Percentiles rank a stretch among this genome's conserved stretches.
phyloP scores from a whole-genome alignment of 2,797 vertebrate genomes.

The Siniperca obscura region DNA sequence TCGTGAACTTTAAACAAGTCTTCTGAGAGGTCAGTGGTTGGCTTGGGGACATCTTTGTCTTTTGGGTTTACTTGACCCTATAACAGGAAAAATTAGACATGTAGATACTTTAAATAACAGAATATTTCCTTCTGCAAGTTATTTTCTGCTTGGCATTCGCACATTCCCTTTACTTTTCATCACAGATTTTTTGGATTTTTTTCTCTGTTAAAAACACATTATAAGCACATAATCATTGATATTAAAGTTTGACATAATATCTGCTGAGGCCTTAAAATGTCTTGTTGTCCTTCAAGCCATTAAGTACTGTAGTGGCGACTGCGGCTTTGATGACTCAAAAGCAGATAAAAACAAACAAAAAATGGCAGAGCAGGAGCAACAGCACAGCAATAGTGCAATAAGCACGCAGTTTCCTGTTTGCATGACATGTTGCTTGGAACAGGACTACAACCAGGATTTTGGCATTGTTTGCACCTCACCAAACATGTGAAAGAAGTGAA shows the following conservation, averaged over 20 bases:
- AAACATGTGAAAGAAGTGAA: not conserved
- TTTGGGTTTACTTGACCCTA: constrained; percentile 87
- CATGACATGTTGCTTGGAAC: not conserved
- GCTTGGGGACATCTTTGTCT: constrained; percentile 94
- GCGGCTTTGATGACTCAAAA: not conserved
- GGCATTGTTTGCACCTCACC: not conserved
- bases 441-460: constrained; percentile 5
- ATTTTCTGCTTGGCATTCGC: not conserved
- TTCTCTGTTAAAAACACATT: not conserved
- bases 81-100: not conserved
- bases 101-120: not conserved
- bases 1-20: constrained; percentile 99
- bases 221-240: not conserved
- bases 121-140: not conserved
- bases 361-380: not conserved
- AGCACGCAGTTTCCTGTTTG: not conserved
- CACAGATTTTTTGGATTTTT: no score
- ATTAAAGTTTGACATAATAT: not conserved
- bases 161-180: no score
- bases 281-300: not conserved
- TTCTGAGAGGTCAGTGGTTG: constrained; percentile 96
- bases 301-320: not conserved
- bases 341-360: not conserved
- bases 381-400: not conserved
- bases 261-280: not conserved